Evolutionary conservation across 2,888 invertebrate species (phyloP).

Genomic region (Lissocephala sabroskyi): DNA sequence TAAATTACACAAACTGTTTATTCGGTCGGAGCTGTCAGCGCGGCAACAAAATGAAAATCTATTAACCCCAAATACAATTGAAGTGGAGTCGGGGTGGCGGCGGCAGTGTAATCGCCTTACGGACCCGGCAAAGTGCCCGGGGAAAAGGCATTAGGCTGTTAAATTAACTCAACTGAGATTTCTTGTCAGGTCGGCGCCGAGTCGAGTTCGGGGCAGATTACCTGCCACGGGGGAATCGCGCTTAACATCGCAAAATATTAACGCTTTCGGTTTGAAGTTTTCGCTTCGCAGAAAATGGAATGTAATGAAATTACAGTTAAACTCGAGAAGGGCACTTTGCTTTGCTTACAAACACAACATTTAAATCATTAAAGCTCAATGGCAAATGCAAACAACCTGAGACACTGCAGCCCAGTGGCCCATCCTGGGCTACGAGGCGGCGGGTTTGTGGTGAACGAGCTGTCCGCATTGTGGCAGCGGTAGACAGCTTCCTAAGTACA

Average conservation of each 20-base stretch:
- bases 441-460: background rate
- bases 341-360: no score
- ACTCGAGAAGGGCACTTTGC: no score
- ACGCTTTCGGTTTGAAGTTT: no score
- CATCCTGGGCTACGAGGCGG: background rate
- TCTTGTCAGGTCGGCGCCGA: slow-evolving; percentile 43
- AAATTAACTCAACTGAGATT: slow-evolving; percentile 51
- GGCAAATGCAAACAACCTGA: slow-evolving; percentile 1
- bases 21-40: slow-evolving; percentile 4
- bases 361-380: background rate
- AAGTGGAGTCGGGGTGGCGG: slow-evolving; percentile 1
- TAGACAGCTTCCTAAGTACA: slow-evolving; percentile 30
- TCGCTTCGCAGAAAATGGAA: no score
- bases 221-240: no score
- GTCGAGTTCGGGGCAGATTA: no score
- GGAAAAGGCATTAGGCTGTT: slow-evolving; percentile 40
- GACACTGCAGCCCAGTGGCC: background rate
- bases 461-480: slow-evolving; percentile 2
- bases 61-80: slow-evolving; percentile 26
- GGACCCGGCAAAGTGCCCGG: slow-evolving; percentile 14
- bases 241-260: no score
- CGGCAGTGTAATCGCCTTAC: slow-evolving; percentile 46
- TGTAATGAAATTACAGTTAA: no score
- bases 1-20: slow-evolving; percentile 2
- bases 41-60: slow-evolving; percentile 24